Evolutionary conservation across 2,888 invertebrate species (phyloP).

Genomic region (Platycheirus albimanus): DNA sequence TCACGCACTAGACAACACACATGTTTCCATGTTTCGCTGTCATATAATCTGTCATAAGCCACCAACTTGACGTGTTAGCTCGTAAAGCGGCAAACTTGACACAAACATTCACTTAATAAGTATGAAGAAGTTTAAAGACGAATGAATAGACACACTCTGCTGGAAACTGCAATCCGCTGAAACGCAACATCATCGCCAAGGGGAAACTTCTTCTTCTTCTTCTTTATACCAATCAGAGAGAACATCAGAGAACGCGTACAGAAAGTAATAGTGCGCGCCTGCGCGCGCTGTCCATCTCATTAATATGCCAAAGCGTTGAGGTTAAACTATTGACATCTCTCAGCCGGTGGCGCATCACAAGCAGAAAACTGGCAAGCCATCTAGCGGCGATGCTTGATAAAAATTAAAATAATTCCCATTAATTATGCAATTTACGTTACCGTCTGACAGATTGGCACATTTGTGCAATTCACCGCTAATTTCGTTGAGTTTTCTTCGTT

Average conservation of each 20-base stretch:
- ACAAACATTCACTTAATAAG: constrained; percentile 51
- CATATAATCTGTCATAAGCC: constrained; percentile 73
- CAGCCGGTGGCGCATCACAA: constrained; percentile 13
- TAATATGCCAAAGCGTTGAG: constrained; percentile 65
- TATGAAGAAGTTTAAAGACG: background rate
- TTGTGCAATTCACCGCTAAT: constrained; percentile 73
- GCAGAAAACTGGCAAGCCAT: too few species aligned
- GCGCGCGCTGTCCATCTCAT: constrained; percentile 45
- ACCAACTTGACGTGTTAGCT: constrained; percentile 61
- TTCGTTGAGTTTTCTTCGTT: constrained; percentile 63
- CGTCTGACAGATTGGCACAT: constrained; percentile 71
- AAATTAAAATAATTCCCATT: constrained; percentile 74
- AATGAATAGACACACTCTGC: constrained; percentile 34
- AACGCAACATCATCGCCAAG: constrained; percentile 20
- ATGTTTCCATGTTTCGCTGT: constrained; percentile 63
- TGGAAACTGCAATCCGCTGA: constrained; percentile 7
- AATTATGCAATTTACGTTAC: constrained; percentile 74
- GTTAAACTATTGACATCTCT: constrained; percentile 67
- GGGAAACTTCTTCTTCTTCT: too few species aligned
- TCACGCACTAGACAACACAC: constrained; percentile 49
- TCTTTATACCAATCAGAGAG: constrained; percentile 51
- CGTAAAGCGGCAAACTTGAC: constrained; percentile 67
- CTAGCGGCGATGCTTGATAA: constrained; percentile 36
- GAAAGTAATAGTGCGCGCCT: constrained; percentile 22
- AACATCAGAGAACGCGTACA: constrained; percentile 12